phyloP scores from a whole-genome alignment of 2,888 invertebrate genomes.

The Tetragonula carbonaria region DNA sequence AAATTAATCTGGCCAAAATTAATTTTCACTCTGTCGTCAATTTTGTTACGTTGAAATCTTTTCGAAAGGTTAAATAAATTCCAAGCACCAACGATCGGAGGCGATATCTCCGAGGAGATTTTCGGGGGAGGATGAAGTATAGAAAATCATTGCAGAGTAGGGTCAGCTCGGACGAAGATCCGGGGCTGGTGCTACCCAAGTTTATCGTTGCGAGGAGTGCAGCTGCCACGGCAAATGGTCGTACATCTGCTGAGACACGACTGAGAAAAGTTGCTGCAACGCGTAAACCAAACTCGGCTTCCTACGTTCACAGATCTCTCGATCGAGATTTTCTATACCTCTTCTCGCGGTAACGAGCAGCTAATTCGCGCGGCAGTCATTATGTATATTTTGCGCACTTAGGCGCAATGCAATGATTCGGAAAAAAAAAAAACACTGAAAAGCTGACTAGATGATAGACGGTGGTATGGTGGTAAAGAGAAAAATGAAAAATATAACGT shows the following conservation, averaged over 20 bases:
- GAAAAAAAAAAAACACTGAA: too few species aligned
- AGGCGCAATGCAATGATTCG: too few species aligned
- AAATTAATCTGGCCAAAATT: background rate
- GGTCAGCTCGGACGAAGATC: conserved; percentile 33
- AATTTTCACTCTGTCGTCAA: background rate
- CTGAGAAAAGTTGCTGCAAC: conserved; percentile 55
- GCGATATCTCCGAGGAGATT: background rate
- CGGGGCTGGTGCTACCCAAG: conserved; percentile 57
- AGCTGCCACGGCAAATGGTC: conserved; percentile 82
- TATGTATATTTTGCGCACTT: too few species aligned
- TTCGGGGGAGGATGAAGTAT: background rate
- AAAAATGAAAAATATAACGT: too few species aligned
- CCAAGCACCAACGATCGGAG: background rate
- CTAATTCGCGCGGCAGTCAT: too few species aligned
- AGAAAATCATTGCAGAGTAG: background rate
- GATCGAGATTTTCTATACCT: conserved; percentile 5
- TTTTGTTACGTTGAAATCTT: background rate
- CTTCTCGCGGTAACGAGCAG: background rate
- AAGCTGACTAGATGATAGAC: too few species aligned
- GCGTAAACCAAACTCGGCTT: conserved; percentile 41
- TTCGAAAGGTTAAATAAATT: background rate
- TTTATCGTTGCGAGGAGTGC: conserved; percentile 71
- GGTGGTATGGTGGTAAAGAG: too few species aligned
- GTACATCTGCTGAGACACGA: conserved; percentile 81
- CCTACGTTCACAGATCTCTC: conserved; percentile 40